Percentiles rank a stretch among this genome's conserved stretches.
These are phyloP conservation scores for Bungarus multicinctus DNA, from an alignment of 2,113 vertebrate genomes.

Conservation along the genomic window DNA sequence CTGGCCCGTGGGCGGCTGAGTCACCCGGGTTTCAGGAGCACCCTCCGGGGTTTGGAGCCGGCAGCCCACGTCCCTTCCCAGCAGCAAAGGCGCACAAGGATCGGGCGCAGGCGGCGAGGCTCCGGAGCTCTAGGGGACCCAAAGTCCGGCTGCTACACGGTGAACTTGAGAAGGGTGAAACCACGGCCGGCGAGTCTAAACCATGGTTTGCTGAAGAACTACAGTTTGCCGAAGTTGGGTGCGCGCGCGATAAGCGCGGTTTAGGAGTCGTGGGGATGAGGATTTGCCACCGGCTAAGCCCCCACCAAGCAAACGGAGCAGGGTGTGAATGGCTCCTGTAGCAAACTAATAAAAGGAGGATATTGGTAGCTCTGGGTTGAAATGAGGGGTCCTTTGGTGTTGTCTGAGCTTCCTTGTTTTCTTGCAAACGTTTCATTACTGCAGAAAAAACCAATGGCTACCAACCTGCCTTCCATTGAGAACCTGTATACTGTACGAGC, in stretches of 20 bases:
- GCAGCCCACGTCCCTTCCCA: not conserved
- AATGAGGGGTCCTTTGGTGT: too few species aligned
- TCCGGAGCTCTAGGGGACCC: not conserved
- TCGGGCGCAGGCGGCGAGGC: not conserved
- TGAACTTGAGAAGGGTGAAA: not conserved
- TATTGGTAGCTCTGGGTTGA: too few species aligned
- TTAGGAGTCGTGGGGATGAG: not conserved
- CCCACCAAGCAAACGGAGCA: not conserved
- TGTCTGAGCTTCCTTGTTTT: too few species aligned
- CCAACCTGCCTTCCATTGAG: too few species aligned
- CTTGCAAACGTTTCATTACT: too few species aligned
- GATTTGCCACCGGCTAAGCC: not conserved
- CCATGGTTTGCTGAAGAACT: not conserved
- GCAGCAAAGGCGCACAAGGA: not conserved
- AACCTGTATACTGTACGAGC: too few species aligned
- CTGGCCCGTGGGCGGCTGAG: slow-evolving; percentile 68
- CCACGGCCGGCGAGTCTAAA: not conserved
- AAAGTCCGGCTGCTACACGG: not conserved
- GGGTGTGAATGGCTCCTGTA: not conserved
- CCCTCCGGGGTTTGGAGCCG: not conserved
- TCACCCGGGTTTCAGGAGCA: not conserved
- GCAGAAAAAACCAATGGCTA: too few species aligned
- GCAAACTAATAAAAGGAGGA: not conserved
- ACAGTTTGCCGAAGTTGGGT: not conserved
- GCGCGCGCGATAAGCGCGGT: not conserved